A percentile compares a stretch with the other conserved stretches of the same genome.
These are phyloP conservation scores for Ecliptopera silaceata DNA, from an alignment of 2,888 invertebrate species.

Conservation along the genomic window DNA sequence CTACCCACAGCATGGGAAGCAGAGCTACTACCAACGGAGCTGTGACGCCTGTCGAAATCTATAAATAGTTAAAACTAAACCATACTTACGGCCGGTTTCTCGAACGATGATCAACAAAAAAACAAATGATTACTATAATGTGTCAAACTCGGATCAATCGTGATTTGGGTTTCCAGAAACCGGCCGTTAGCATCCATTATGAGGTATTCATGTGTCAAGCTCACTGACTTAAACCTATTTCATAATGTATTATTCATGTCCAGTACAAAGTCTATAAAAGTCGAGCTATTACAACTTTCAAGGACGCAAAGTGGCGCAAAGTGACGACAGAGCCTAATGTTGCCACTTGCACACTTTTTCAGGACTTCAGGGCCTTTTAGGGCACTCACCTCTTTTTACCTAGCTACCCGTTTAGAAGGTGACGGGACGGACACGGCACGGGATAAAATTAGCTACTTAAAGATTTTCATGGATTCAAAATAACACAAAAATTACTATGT, in stretches of 20 bases:
- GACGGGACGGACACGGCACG: slow-evolving; percentile 8
- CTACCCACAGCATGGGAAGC: too few relatives aligned
- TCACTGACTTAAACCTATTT: not conserved
- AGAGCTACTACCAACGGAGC: too few relatives aligned
- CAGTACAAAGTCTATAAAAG: slow-evolving; percentile 9
- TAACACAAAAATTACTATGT: too few relatives aligned
- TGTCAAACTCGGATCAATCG: too few relatives aligned
- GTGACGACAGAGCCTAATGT: slow-evolving; percentile 25
- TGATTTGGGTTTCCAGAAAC: too few relatives aligned
- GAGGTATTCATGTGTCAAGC: not conserved
- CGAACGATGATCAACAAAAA: too few relatives aligned
- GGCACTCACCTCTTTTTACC: slow-evolving; percentile 29
- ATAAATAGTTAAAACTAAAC: too few relatives aligned
- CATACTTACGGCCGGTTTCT: too few relatives aligned
- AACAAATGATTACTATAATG: too few relatives aligned
- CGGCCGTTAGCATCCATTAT: too few relatives aligned
- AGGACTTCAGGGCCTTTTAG: slow-evolving; percentile 22
- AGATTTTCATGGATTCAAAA: too few relatives aligned
- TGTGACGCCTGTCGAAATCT: too few relatives aligned
- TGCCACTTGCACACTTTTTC: slow-evolving; percentile 30
- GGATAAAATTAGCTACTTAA: not conserved
- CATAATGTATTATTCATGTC: slow-evolving; percentile 23
- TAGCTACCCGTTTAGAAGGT: slow-evolving; percentile 2
- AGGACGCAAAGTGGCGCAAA: slow-evolving; percentile 23
- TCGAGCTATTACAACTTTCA: slow-evolving; percentile 21